Evolutionary conservation across 2,113 vertebrate genomes (phyloP).

Genomic region (Scatophagus argus): DNA sequence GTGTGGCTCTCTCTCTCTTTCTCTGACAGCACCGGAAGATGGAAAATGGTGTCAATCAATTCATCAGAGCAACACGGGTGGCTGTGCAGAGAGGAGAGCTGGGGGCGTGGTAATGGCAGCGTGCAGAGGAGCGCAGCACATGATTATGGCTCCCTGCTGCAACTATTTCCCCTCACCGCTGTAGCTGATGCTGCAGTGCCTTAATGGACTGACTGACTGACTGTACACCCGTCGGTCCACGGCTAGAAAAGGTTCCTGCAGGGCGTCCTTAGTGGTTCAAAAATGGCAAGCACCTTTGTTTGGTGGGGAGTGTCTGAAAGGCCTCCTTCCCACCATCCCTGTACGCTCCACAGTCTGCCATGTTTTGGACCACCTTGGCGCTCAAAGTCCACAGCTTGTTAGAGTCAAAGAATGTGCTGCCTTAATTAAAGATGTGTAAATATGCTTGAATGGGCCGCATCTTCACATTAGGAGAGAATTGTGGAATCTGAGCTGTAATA

Average conservation of each 20-base stretch:
- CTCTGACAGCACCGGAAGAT: constrained; percentile 78
- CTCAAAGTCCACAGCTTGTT: constrained; percentile 91
- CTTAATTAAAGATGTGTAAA: constrained; percentile 99
- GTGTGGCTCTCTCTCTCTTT: constrained; percentile 60
- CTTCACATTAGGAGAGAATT: constrained; percentile 98
- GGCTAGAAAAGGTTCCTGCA: constrained; percentile 4
- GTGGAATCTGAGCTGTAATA: constrained; percentile 95
- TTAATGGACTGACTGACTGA: constrained; percentile 62
- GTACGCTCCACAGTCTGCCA: neutral
- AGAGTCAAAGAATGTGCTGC: constrained; percentile 91
- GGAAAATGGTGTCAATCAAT: constrained; percentile 86
- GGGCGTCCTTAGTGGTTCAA: constrained; percentile 11
- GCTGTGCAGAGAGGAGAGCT: constrained; percentile 71
- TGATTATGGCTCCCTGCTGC: constrained; percentile 67
- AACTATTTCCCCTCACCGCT: constrained; percentile 51
- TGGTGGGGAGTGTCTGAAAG: constrained; percentile 17
- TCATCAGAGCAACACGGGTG: constrained; percentile 80
- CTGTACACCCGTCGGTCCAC: constrained; percentile 13
- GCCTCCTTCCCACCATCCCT: neutral
- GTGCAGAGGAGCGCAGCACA: constrained; percentile 58
- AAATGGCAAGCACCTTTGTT: constrained; percentile 1
- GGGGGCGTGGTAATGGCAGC: constrained; percentile 63
- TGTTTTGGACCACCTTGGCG: constrained; percentile 83
- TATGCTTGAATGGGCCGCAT: constrained; percentile 94
- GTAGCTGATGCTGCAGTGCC: constrained; percentile 58